Percentiles rank a stretch among this genome's conserved stretches.
phyloP scores from a whole-genome alignment of 1,140 invertebrate species.

The Drosophila oshimai region DNA sequence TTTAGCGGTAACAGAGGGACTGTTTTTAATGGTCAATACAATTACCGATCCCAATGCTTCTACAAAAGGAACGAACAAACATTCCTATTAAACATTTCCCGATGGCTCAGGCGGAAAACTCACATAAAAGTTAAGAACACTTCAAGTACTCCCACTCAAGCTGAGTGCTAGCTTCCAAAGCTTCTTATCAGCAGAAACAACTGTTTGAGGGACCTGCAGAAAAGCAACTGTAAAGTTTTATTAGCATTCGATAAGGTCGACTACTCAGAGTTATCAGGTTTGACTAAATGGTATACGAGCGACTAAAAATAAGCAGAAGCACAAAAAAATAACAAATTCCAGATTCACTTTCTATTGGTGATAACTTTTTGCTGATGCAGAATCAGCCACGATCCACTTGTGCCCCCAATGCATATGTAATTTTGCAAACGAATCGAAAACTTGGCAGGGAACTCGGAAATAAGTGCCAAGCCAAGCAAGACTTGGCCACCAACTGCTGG shows the following conservation, averaged over 20 bases:
- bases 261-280: slow-evolving; percentile 8
- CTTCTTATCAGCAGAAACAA: slow-evolving; percentile 9
- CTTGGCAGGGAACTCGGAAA: slow-evolving; percentile 15
- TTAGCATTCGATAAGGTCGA: slow-evolving; percentile 2
- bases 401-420: slow-evolving; percentile 44
- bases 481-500: slow-evolving; percentile 2
- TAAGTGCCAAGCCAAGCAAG: slow-evolving; percentile 17
- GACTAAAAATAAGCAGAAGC: slow-evolving; percentile 10
- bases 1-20: no score
- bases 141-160: not conserved
- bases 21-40: no score
- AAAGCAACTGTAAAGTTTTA: slow-evolving; percentile 1
- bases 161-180: not conserved
- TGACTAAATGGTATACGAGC: not conserved
- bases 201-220: slow-evolving; percentile 12
- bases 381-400: slow-evolving; percentile 28
- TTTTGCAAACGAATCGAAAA: slow-evolving; percentile 25
- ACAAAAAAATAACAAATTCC: not conserved
- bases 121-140: no score
- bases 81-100: no score
- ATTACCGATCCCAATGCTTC: no score
- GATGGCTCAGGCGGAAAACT: no score
- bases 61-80: no score
- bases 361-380: slow-evolving; percentile 1
- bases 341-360: slow-evolving; percentile 42